Base-by-base conservation (phyloP, 1,140 invertebrate species). In the Saxidomus purpurata region DNA sequence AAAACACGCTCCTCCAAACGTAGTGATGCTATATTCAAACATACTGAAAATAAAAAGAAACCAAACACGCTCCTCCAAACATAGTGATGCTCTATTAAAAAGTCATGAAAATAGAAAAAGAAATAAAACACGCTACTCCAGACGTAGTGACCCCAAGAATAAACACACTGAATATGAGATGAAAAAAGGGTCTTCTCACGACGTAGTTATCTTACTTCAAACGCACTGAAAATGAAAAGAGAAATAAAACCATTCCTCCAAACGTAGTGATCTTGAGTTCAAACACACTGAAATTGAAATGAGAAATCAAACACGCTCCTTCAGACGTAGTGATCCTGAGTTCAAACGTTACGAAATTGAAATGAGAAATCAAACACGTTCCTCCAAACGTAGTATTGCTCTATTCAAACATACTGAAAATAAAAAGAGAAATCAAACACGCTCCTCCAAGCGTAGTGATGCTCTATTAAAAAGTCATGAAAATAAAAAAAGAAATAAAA, bases 401-500 rank as follows among this genome's bases (percentile, higher is more conserved):
- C n/a, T 55, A 25, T 9, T 55, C 28, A 89, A 61, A 55, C 19
- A 38, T 2, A 13, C 52, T 11, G 87, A 89, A 61, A 74, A 76
- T 74, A 28, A 25, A n/a, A 43, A 31, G 55, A 79, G 31, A 15
- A 74, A 52, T 28, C 28, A 22, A 87, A 36, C 13, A 28, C 17
- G 28, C 4, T 22, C 6, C 17, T 28, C 38, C 52, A 43, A 28
- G 36, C 36, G 74, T 1, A 2, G 6, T 31, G 47, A 59, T 87
- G n/a, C 11, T 17, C 13, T 61, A 25, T 25, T 40, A n/a, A 85
- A 40, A 69, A 34, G 28, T 38, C 67, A n/a, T 15, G 86, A 80
- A 87, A 87, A 81, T 6, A 43, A 36, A 40, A 63, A 47, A 1
- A 81, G 77, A 40, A 69, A 87, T 34, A 34, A 47, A 25, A 67